These are phyloP conservation scores for Morpho deidamia DNA, from an alignment of 2,888 invertebrate species.

Conservation along the genomic window DNA sequence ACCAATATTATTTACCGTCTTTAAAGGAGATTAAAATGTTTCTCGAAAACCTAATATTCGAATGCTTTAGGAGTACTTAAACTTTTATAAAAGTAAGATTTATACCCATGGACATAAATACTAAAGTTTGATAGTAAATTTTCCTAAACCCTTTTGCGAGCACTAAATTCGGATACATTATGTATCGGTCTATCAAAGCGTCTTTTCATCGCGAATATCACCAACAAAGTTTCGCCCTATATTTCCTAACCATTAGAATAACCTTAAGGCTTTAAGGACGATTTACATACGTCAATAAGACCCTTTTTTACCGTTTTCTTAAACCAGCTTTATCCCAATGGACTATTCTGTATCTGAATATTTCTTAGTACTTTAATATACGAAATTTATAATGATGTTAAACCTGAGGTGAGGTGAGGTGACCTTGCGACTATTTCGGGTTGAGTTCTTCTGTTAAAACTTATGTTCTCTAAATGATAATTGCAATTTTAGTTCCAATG, in stretches of 20 bases:
- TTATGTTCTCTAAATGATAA: too few relatives aligned
- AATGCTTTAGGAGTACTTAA: too few relatives aligned
- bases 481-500: slow-evolving; percentile 69
- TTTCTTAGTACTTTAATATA: not conserved
- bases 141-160: not conserved
- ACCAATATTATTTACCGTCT: too few relatives aligned
- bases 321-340: slow-evolving; percentile 18
- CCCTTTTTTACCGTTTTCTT: slow-evolving; percentile 9
- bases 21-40: too few relatives aligned
- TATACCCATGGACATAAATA: too few relatives aligned
- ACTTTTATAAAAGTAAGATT: too few relatives aligned
- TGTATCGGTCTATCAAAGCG: not conserved
- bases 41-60: too few relatives aligned
- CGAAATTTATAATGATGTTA: not conserved
- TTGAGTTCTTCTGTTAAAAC: too few relatives aligned
- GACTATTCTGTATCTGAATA: slow-evolving; percentile 11
- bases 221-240: slow-evolving; percentile 16
- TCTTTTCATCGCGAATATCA: slow-evolving; percentile 6
- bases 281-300: slow-evolving; percentile 19
- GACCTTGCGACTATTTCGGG: too few relatives aligned
- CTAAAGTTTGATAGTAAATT: not conserved
- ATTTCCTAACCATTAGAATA: slow-evolving; percentile 10
- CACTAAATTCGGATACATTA: not conserved
- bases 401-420: too few relatives aligned
- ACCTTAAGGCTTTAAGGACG: slow-evolving; percentile 15